These are phyloP conservation scores for Paramormyrops hopkinsi DNA, from an alignment of 2,797 vertebrate species.

Conservation along the genomic window DNA sequence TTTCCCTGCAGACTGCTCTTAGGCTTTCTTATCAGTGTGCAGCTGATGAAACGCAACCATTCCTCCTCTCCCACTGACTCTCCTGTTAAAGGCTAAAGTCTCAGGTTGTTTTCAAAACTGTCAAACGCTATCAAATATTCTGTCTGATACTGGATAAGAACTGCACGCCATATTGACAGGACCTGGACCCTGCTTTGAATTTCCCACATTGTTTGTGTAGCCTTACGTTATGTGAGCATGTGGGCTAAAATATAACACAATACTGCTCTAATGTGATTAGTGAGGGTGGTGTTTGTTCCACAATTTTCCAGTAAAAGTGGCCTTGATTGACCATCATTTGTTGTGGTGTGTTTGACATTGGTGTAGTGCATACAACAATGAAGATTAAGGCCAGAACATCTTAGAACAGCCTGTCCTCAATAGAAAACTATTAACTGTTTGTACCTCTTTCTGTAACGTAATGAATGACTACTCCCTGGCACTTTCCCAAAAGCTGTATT, in stretches of 20 bases:
- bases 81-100: background rate
- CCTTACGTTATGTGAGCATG: background rate
- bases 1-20: background rate
- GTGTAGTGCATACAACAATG: background rate
- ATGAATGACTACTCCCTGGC: background rate
- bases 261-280: background rate
- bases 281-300: background rate
- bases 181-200: background rate
- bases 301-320: background rate
- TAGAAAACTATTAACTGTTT: background rate
- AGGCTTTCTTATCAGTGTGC: background rate
- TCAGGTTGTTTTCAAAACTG: background rate
- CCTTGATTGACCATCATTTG: background rate
- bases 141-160: background rate
- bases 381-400: background rate
- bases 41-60: background rate
- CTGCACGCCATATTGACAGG: background rate
- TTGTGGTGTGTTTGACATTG: background rate
- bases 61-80: background rate
- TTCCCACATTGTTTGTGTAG: background rate
- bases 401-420: background rate
- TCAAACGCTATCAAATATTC: background rate
- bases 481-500: background rate
- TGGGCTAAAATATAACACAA: background rate
- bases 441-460: background rate